phyloP scores from a whole-genome alignment of 2,113 vertebrate species.

The Thalassoma bifasciatum region DNA sequence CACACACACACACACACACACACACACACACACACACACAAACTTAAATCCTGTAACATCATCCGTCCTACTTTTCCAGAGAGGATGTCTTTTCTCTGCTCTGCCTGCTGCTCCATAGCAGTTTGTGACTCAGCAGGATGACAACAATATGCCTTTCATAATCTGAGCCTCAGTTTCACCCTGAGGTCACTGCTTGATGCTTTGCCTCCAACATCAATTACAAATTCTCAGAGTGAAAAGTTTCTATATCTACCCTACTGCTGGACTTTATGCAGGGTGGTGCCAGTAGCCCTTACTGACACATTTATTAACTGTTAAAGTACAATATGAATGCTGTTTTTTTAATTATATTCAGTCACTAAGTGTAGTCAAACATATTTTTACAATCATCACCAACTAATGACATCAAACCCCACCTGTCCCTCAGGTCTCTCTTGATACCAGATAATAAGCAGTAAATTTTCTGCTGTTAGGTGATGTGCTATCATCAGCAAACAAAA shows the following conservation, averaged over 20 bases:
- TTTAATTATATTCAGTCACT: too few species aligned
- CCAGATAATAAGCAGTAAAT: too few species aligned
- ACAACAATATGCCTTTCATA: constrained; percentile 66
- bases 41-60: constrained; percentile 43
- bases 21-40: constrained; percentile 5
- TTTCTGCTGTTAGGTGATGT: too few species aligned
- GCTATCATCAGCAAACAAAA: too few species aligned
- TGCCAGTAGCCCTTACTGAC: too few species aligned
- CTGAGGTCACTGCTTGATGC: constrained; percentile 13
- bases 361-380: too few species aligned
- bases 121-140: constrained; percentile 70
- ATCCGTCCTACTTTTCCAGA: constrained; percentile 50
- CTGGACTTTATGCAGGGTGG: background rate
- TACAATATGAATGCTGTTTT: too few species aligned
- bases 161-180: constrained; percentile 14
- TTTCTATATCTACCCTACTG: background rate
- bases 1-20: constrained; percentile 10
- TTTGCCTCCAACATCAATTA: background rate
- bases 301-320: too few species aligned
- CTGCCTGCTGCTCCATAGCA: constrained; percentile 42
- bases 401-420: too few species aligned
- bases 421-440: too few species aligned
- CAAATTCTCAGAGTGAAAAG: background rate
- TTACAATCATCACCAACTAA: too few species aligned
- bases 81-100: constrained; percentile 46